Evolutionary conservation across 1,140 invertebrate genomes (phyloP), one percentile per base, ranked within the genome.

Genomic region (Lepidurus couesii): DNA sequence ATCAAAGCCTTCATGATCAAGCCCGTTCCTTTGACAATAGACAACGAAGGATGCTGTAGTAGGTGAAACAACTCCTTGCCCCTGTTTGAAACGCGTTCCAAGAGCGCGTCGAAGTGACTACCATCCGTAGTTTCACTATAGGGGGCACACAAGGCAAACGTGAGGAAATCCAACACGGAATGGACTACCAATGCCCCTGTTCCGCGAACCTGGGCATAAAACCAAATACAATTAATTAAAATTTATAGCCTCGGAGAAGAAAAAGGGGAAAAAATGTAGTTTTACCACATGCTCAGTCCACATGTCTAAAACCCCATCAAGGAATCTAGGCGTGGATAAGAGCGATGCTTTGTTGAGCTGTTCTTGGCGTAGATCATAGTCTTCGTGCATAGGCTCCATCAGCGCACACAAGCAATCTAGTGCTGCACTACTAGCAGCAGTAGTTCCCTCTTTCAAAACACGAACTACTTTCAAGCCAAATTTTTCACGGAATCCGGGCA

Each of bases 91-190:
- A 99, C 96, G 90, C 98, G 91, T 86, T 97, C 93, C 44, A 99
- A 86, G 44, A 99, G 86, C 79, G 91, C 91, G 85, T 99, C 98
- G 87, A 99, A 99, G 84, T 98, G 94, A 83, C 94, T 94, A 24
- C 97, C 96, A 84, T 98, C 95, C 0, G 98, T 99, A 44, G 98
- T 99, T 87, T 99, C 98, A 85, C 95, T 97, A 86, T 99, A 99
- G 26, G 98, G 98, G 79, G 98, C 94, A 87, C 98, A 99, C 10
- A 99, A 87, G 7, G 96, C 93, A 88, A 98, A 99, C n/a, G 97
- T 99, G 80, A 99, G 87, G 84, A 99, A 97, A 86, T 99, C 98
- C 82, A 99, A 88, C 95, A 99, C 98, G 45, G 96, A 94, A 26
- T 89, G 86, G 73, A 92, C 89, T 24, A 91, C 88, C 16, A 91